phyloP scores from a whole-genome alignment of 2,888 invertebrate species.

The Harmothoe impar region DNA sequence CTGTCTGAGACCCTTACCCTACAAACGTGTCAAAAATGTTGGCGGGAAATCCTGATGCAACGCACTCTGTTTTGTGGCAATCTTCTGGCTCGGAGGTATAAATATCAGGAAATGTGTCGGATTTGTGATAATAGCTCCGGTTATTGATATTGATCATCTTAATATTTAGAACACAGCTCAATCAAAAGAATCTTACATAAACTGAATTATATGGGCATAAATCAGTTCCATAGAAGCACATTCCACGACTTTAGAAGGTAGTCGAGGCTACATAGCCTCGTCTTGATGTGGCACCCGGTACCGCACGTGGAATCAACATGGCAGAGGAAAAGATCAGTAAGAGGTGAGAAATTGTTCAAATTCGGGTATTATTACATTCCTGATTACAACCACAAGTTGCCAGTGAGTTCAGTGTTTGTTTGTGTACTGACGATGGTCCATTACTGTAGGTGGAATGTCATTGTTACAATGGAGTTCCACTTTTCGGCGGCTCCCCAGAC shows the following conservation, averaged over 20 bases:
- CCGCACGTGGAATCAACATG: conserved; percentile 41
- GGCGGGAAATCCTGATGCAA: too few species aligned
- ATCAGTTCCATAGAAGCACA: neutral
- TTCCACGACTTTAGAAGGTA: too few species aligned
- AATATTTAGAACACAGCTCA: neutral
- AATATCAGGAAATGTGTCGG: too few species aligned
- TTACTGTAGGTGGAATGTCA: neutral
- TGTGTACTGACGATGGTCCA: neutral
- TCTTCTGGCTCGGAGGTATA: too few species aligned
- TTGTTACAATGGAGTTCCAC: neutral
- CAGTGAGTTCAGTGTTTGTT: neutral
- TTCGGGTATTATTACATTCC: neutral
- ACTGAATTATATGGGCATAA: neutral
- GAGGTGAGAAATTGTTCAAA: neutral
- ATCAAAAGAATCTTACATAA: neutral
- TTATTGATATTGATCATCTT: neutral
- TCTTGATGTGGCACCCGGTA: neutral
- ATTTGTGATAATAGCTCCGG: neutral
- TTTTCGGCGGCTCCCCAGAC: neutral
- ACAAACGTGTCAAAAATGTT: too few species aligned
- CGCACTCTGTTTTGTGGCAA: too few species aligned
- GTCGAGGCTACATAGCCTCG: neutral
- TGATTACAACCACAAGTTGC: neutral
- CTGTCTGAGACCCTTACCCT: too few species aligned
- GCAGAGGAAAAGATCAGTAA: conserved; percentile 54